Conservation (phyloP, 2,888 invertebrate genomes). For the Macaria liturata region DNA sequence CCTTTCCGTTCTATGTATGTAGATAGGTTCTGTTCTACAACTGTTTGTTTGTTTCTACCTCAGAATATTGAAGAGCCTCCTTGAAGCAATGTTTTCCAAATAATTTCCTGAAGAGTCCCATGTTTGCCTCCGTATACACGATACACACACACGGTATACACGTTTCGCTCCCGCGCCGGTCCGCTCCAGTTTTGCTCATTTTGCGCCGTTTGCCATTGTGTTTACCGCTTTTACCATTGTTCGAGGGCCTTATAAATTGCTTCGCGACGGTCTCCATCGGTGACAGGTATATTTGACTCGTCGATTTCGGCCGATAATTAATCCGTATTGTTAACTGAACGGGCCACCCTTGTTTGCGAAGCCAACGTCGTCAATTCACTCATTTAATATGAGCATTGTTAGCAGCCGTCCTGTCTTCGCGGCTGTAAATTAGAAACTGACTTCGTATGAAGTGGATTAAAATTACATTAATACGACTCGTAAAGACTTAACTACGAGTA, state of each 20-base stretch:
- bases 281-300: slow-evolving; percentile 83
- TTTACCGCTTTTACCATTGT: slow-evolving; percentile 82
- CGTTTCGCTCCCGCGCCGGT: slow-evolving; percentile 28
- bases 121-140: too few relatives aligned
- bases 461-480: slow-evolving; percentile 28
- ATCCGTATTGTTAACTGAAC: slow-evolving; percentile 79
- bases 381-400: slow-evolving; percentile 50
- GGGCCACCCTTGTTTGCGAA: slow-evolving; percentile 74
- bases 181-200: slow-evolving; percentile 64
- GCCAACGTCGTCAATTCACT: slow-evolving; percentile 51
- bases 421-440: slow-evolving; percentile 35
- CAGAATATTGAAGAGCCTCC: too few relatives aligned
- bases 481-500: slow-evolving; percentile 36
- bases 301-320: slow-evolving; percentile 81
- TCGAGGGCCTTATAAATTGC: slow-evolving; percentile 78
- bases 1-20: too few relatives aligned
- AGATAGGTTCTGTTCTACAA: too few relatives aligned
- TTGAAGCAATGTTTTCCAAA: too few relatives aligned
- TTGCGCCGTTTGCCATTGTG: slow-evolving; percentile 76
- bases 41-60: too few relatives aligned
- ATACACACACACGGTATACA: too few relatives aligned
- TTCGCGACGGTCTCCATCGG: slow-evolving; percentile 68
- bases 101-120: too few relatives aligned
- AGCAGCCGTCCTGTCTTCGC: slow-evolving; percentile 18
- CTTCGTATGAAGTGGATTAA: slow-evolving; percentile 21